Base-by-base conservation (phyloP, 2,888 invertebrate species). In the Eledone cirrhosa region DNA sequence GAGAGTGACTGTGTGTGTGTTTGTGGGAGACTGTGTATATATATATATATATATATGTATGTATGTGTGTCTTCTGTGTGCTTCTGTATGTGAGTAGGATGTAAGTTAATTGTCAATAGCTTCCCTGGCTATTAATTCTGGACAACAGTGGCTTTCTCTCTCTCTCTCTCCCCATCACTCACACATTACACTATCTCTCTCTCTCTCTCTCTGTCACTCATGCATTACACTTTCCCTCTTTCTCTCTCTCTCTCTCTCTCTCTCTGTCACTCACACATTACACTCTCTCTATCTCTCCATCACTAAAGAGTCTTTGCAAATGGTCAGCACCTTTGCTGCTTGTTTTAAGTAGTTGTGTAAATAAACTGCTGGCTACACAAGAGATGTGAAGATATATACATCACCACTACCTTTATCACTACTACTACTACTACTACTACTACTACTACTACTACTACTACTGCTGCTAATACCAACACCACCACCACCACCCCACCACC, bases 211-310 rank as follows among this genome's bases (percentile, higher is more conserved):
- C 13, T 48, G 13, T 13, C 22, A n/a, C 3, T 48, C 27, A 48
- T 48, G 14, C 8, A 14, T 69, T 48, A 29, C 27, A 77, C 33
- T 77, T n/a, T 77, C 31, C 4, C 77, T 69, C 27, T 77, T 22
- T 77, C 41, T 77, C 24, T 69, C n/a, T 69, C 27, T 59, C 29
- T 78, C 63, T 41, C 33, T 53, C 27, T 74, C 27, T 75, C 41
- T n/a, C 7, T 24, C 63, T 27, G 29, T 33, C n/a, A 29, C 31
- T 22, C 14, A 8, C 24, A 41, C 8, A 0, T 48, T 33, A 19
- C 41, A 3, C 19, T 72, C 29, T 2, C n/a, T 8, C 41, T 0
- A 14, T 1, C 53, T 27, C 22, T 48, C 48, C 19, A 24, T 77
- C 77, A 19, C 65, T 67, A 48, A 41, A 63, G 72, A 5, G 22